These are phyloP conservation scores for Tigriopus japonicus DNA, from an alignment of 1,140 invertebrate genomes.

Conservation along the genomic window DNA sequence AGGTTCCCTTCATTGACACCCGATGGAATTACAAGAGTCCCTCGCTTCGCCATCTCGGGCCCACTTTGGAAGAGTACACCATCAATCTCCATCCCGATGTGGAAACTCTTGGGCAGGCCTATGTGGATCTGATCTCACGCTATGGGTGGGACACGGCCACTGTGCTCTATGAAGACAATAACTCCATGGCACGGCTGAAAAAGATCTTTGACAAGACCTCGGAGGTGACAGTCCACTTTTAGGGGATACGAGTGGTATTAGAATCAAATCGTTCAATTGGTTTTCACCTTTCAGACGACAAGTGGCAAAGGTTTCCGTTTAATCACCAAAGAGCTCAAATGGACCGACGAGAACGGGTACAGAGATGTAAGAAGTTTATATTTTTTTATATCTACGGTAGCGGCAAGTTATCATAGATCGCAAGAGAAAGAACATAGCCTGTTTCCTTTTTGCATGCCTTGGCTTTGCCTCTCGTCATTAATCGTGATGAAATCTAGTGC, in stretches of 20 bases:
- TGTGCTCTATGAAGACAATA: slow-evolving; percentile 5
- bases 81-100: slow-evolving; percentile 11
- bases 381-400: too few relatives aligned
- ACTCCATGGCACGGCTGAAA: neutral
- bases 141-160: slow-evolving; percentile 7
- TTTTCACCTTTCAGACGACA: too few relatives aligned
- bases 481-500: too few relatives aligned
- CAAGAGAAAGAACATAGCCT: too few relatives aligned
- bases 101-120: neutral
- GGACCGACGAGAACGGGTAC: neutral
- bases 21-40: slow-evolving; percentile 1
- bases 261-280: too few relatives aligned
- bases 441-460: too few relatives aligned
- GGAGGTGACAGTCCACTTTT: neutral
- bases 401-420: too few relatives aligned
- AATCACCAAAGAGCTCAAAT: neutral
- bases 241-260: too few relatives aligned
- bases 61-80: neutral
- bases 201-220: neutral
- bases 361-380: slow-evolving; percentile 1
- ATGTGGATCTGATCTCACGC: neutral
- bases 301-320: neutral
- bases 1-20: slow-evolving; percentile 11
- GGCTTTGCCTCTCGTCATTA: too few relatives aligned
- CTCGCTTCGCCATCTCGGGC: neutral